phyloP scores from a whole-genome alignment of 2,797 vertebrate species.

The Todus mexicanus region DNA sequence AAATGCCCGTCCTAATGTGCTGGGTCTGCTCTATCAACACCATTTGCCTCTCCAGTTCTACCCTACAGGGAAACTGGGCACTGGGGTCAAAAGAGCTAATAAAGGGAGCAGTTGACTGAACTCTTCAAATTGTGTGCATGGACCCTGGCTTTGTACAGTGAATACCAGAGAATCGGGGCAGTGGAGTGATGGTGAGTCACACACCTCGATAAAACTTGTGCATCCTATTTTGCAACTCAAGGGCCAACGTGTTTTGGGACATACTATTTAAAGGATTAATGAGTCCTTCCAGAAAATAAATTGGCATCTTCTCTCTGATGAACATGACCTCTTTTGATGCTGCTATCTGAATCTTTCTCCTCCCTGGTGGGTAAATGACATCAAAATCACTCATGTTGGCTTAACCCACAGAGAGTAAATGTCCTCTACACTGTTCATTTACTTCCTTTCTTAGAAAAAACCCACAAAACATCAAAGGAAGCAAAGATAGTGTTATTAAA shows the following conservation, averaged over 20 bases:
- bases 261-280: conserved; percentile 19
- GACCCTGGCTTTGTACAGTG: background rate
- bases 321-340: conserved; percentile 33
- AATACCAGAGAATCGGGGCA: background rate
- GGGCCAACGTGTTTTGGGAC: background rate
- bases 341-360: background rate
- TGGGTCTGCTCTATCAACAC: background rate
- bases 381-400: conserved; percentile 29
- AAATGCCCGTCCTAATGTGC: background rate
- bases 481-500: background rate
- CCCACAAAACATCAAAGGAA: background rate
- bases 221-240: background rate
- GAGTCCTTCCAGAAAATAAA: conserved; percentile 36
- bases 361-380: conserved; percentile 45
- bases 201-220: background rate
- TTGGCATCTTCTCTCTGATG: background rate
- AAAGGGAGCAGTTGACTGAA: background rate
- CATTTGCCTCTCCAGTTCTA: background rate
- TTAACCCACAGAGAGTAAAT: conserved; percentile 15
- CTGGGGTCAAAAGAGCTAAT: background rate
- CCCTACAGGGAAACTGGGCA: background rate
- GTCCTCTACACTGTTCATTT: conserved; percentile 23
- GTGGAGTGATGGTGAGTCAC: background rate
- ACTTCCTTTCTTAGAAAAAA: background rate
- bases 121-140: background rate